A percentile compares a stretch with the other conserved stretches of the same genome.
Evolutionary conservation across 2,888 invertebrate genomes (phyloP).

Genomic region (Agonopterix arenella): DNA sequence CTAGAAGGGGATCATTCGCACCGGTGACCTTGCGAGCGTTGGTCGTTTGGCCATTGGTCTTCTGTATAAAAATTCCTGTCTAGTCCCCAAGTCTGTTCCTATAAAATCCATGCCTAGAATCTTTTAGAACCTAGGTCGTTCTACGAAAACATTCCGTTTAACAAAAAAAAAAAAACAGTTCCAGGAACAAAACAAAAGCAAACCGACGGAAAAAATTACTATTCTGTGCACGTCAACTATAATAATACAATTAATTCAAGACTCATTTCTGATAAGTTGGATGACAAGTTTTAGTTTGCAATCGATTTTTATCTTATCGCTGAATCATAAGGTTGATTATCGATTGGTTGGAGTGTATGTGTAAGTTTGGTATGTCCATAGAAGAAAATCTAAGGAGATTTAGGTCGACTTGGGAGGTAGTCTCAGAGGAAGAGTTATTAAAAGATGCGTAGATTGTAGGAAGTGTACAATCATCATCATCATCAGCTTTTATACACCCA

Average conservation of each 20-base stretch:
- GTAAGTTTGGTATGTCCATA: background rate
- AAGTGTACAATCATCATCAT: too few species aligned
- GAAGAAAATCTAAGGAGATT: constrained; percentile 4
- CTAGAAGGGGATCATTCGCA: too few species aligned
- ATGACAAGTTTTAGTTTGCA: background rate
- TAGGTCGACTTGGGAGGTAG: constrained; percentile 6
- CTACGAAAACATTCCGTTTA: too few species aligned
- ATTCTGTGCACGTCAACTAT: constrained; percentile 4
- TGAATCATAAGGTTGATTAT: too few species aligned
- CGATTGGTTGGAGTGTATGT: background rate
- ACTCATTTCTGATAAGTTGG: background rate
- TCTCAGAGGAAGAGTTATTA: background rate
- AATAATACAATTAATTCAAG: constrained; percentile 7
- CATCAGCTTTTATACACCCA: too few species aligned
- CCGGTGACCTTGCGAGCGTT: too few species aligned
- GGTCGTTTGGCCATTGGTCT: too few species aligned
- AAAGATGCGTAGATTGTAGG: too few species aligned
- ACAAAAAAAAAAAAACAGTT: background rate
- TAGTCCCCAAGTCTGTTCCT: too few species aligned
- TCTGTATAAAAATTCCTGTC: too few species aligned
- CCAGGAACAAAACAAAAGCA: constrained; percentile 2
- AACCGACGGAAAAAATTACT: constrained; percentile 1
- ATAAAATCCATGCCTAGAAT: too few species aligned
- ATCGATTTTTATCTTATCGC: background rate
- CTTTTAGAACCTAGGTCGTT: too few species aligned